Percentiles rank a stretch among this genome's conserved stretches.
phyloP scores from a whole-genome alignment of 2,888 invertebrate genomes.

The Allacma fusca region DNA sequence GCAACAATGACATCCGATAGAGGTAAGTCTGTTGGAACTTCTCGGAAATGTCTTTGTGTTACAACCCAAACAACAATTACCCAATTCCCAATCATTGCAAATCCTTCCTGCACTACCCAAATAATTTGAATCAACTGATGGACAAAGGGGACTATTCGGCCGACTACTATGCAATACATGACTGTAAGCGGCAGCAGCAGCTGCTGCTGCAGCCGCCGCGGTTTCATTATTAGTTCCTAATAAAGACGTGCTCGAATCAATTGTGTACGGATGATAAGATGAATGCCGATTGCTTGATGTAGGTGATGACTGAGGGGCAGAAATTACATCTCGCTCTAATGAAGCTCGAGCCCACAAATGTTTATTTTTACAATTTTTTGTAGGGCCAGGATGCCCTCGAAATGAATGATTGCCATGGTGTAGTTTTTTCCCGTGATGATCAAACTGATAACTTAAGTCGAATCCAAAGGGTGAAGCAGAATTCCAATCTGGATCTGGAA shows the following conservation, averaged over 20 bases:
- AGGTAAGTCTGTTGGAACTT: conserved; percentile 44
- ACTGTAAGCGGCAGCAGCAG: conserved; percentile 25
- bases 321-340: conserved; percentile 52
- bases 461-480: conserved; percentile 25
- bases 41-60: conserved; percentile 58
- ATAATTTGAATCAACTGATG: background rate
- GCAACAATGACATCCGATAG: conserved; percentile 56
- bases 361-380: conserved; percentile 59
- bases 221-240: conserved; percentile 44
- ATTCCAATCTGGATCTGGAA: conserved; percentile 52
- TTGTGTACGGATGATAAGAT: conserved; percentile 56
- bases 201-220: conserved; percentile 50
- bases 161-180: conserved; percentile 53
- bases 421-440: conserved; percentile 2
- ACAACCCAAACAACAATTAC: conserved; percentile 45
- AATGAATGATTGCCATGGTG: conserved; percentile 3
- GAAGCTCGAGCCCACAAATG: conserved; percentile 59
- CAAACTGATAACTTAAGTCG: conserved; percentile 19
- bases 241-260: background rate
- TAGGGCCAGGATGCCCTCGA: conserved; percentile 51
- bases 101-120: conserved; percentile 46
- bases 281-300: conserved; percentile 56
- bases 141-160: conserved; percentile 56
- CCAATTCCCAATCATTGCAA: conserved; percentile 51
- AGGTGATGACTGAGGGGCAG: conserved; percentile 45